A percentile compares a stretch with the other conserved stretches of the same genome.
Evolutionary conservation across 2,888 invertebrate species (phyloP).

Genomic region (Steinernema scapterisci): DNA sequence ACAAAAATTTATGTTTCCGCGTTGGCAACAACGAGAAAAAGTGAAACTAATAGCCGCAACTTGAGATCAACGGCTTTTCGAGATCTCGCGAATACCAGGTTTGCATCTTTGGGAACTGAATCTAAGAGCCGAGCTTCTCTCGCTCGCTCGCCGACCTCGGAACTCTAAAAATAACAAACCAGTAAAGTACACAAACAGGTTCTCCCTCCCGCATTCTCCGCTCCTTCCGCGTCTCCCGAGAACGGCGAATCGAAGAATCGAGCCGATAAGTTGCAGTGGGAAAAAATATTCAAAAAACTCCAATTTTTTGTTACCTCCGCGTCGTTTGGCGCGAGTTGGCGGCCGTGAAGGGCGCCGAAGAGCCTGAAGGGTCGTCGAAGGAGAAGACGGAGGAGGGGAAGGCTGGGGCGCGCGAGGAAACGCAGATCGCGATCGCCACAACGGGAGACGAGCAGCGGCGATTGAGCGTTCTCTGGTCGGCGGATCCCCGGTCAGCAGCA

Average conservation of each 20-base stretch:
- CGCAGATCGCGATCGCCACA: conserved; percentile 1
- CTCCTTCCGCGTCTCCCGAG: neutral
- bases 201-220: no score
- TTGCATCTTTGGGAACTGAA: no score
- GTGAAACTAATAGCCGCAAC: no score
- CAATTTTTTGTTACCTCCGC: neutral
- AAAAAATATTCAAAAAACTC: neutral
- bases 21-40: no score
- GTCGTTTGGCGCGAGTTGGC: no score
- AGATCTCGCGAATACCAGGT: no score
- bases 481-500: neutral
- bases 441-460: neutral
- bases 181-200: no score
- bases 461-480: conserved; percentile 7
- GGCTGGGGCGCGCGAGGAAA: neutral
- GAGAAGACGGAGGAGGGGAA: neutral
- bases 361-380: neutral
- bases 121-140: no score
- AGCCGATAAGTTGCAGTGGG: neutral
- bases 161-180: no score
- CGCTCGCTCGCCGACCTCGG: no score
- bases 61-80: no score
- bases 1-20: no score
- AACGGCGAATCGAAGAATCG: neutral
- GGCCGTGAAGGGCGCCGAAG: neutral